Percentiles rank a stretch among this genome's conserved stretches.
Conservation (phyloP, 2,113 vertebrate genomes). For the Amblyornis subalaris region DNA sequence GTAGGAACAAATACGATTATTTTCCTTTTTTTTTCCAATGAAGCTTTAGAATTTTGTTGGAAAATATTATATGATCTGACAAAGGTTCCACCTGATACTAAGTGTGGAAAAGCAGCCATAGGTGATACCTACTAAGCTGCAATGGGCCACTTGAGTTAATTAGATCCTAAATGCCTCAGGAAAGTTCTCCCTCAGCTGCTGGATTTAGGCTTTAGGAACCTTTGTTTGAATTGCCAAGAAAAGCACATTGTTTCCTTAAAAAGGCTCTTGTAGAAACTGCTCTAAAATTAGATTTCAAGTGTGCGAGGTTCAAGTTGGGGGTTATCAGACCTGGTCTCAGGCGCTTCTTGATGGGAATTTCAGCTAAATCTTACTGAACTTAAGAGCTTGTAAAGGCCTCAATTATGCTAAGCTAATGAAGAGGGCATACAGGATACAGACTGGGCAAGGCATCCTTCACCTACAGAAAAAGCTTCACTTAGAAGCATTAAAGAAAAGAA, state of each 20-base stretch:
- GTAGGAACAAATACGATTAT: neutral
- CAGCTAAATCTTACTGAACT: neutral
- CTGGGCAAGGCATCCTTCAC: neutral
- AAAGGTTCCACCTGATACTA: neutral
- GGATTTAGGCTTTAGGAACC: neutral
- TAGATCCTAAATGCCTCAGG: neutral
- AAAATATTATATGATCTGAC: neutral
- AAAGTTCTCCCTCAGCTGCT: neutral
- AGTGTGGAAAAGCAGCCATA: neutral
- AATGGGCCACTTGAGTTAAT: neutral
- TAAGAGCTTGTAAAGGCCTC: neutral
- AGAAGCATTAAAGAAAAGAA: neutral
- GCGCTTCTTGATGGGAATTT: neutral
- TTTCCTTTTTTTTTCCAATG: neutral
- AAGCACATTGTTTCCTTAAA: neutral
- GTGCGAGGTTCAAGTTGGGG: neutral
- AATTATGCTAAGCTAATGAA: neutral
- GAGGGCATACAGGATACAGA: neutral
- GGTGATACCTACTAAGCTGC: neutral
- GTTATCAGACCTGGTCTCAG: neutral
- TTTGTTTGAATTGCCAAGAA: neutral
- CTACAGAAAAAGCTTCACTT: neutral
- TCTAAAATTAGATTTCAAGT: slow-evolving; percentile 1
- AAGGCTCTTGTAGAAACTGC: neutral
- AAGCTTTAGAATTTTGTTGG: neutral